A percentile compares a stretch with the other conserved stretches of the same genome.
Conservation (phyloP, 2,113 vertebrate species). For the Erythrolamprus reginae region DNA sequence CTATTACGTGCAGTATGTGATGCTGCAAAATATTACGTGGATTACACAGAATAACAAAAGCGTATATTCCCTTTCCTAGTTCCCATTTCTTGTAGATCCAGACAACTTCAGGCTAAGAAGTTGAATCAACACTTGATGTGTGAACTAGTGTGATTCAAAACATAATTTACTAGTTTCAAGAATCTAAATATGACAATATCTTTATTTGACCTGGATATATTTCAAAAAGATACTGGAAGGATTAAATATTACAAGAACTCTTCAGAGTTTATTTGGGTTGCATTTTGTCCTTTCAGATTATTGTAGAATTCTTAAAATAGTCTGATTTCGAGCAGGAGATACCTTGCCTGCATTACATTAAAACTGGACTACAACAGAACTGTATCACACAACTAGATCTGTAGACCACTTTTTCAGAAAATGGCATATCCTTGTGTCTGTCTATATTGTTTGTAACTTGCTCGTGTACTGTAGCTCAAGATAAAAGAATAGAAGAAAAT, state of each 20-base stretch:
- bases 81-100: conserved; percentile 57
- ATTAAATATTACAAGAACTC: neutral
- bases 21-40: neutral
- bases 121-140: conserved; percentile 36
- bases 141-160: conserved; percentile 14
- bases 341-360: neutral
- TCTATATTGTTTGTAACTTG: neutral
- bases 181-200: conserved; percentile 7
- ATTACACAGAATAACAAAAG: neutral
- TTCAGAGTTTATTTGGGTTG: conserved; percentile 1
- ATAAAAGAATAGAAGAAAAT: neutral
- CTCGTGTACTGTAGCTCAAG: neutral
- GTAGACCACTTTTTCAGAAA: neutral
- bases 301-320: neutral
- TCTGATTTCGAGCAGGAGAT: neutral
- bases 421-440: neutral
- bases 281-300: neutral
- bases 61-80: conserved; percentile 47
- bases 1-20: neutral
- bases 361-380: neutral
- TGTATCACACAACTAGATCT: neutral
- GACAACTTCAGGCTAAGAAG: conserved; percentile 42
- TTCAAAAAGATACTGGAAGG: neutral
- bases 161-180: neutral
- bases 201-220: conserved; percentile 10